A percentile compares a stretch with the other conserved stretches of the same genome.
phyloP scores from a whole-genome alignment of 2,888 invertebrate genomes.

The Nephrotoma appendiculata region DNA sequence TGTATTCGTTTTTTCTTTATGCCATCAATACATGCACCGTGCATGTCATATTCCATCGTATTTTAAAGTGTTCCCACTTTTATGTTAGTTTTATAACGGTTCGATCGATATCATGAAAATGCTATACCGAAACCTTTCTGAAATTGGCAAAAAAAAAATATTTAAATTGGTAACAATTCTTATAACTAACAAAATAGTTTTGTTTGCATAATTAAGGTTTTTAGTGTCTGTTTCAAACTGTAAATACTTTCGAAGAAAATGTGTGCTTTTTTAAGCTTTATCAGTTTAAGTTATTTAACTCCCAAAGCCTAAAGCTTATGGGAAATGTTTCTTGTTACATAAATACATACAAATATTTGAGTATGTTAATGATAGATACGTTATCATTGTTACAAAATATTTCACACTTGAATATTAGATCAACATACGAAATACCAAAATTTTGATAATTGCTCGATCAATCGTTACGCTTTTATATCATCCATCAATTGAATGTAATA shows the following conservation, averaged over 20 bases:
- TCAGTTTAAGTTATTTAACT: neutral
- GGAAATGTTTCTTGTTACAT: neutral
- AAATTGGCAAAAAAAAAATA: neutral
- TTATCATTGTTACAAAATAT: neutral
- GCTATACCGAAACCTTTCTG: neutral
- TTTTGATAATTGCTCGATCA: too few relatives aligned
- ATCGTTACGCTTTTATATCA: too few relatives aligned
- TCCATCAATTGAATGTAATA: too few relatives aligned
- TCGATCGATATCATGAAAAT: neutral
- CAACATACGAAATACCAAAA: too few relatives aligned
- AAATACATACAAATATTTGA: neutral
- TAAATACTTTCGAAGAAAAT: neutral
- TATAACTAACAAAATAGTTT: neutral
- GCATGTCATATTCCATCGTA: neutral
- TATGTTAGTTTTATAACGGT: neutral
- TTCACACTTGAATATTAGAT: neutral
- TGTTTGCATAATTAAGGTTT: neutral
- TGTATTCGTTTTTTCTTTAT: neutral
- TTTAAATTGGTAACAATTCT: too few relatives aligned
- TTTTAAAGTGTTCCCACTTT: neutral
- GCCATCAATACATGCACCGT: neutral
- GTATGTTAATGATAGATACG: neutral
- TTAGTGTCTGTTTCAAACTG: neutral
- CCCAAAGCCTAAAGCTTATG: neutral
- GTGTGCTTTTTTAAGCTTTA: neutral